These are phyloP conservation scores for Brassicogethes aeneus DNA, from an alignment of 2,888 invertebrate genomes.

Conservation along the genomic window DNA sequence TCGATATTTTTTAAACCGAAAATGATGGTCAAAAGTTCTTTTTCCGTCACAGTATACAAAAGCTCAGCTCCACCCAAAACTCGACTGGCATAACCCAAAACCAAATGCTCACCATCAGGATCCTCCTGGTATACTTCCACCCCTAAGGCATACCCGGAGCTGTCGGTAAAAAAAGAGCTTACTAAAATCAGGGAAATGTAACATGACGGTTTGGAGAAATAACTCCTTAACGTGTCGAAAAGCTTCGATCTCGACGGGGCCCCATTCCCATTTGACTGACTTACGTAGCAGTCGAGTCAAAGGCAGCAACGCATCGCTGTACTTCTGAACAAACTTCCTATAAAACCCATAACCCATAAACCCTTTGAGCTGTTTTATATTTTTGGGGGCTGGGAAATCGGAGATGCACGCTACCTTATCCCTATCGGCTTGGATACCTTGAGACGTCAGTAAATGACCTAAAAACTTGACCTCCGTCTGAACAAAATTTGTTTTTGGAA, in stretches of 20 bases:
- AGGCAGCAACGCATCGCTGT: slow-evolving; percentile 9
- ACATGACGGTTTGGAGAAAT: slow-evolving; percentile 8
- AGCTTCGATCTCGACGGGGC: slow-evolving; percentile 3
- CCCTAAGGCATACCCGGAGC: slow-evolving; percentile 7
- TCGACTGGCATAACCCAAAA: slow-evolving; percentile 6
- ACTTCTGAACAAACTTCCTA: slow-evolving; percentile 6
- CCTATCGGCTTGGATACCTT: slow-evolving; percentile 15
- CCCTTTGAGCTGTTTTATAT: slow-evolving; percentile 6
- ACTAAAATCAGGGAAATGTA: slow-evolving; percentile 9
- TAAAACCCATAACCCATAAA: slow-evolving; percentile 11
- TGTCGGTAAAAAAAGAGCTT: slow-evolving; percentile 8
- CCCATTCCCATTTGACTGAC: slow-evolving; percentile 8
- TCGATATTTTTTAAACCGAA: no score
- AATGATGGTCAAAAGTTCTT: no score
- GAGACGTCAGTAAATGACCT: slow-evolving; percentile 12
- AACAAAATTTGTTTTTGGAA: slow-evolving; percentile 18
- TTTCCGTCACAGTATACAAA: no score
- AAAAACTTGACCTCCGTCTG: slow-evolving; percentile 11
- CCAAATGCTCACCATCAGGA: slow-evolving; percentile 5
- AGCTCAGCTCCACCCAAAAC: slow-evolving; percentile 3
- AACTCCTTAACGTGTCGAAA: slow-evolving; percentile 7
- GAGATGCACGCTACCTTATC: slow-evolving; percentile 11
- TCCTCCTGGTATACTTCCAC: slow-evolving; percentile 8
- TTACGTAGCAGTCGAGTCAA: slow-evolving; percentile 10
- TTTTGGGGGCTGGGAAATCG: slow-evolving; percentile 9